Base-by-base conservation (phyloP, 1,140 invertebrate species). In the Drosophila nigromelanica region DNA sequence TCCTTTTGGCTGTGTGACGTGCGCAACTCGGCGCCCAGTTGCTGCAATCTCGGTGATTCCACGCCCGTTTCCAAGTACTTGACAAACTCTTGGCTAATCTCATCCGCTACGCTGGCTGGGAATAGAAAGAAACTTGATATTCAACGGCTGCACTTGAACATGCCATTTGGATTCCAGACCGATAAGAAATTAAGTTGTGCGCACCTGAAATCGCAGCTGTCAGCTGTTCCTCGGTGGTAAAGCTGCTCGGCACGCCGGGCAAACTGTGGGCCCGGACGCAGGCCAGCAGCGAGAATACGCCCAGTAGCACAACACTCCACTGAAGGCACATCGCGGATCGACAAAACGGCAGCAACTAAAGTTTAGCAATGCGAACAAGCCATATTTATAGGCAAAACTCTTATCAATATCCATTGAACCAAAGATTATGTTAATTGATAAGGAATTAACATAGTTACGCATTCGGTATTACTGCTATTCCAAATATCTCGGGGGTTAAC, bases 51-150 rank as follows among this genome's bases (percentile, higher is more conserved):
- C 5, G 59, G 18, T 11, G 81, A 60, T 18, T 80, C 70, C 12
- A 75, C 15, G 11, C 87, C 87, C 3, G 81, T 87, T 4, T 21
- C 27, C 11, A 78, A 27, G 27, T 90, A 90, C 51, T 83, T 55
- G 8, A 90, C 12, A 37, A 80, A 90, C 64, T 90, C 87, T 2
- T 75, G 48, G 63, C 76, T 77, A 72, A 90, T 76, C 79, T 80
- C 74, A 8, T 87, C 71, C 33, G 81, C 81, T 6, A 83, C n/a
- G 33, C 48, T 61, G 15, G 45, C 82, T 86, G 54, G 18, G 43
- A 35, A n/a, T 8, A 24, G 21, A 71, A 63, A 55, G 51, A 27
- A 54, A 40, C 21, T 51, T 39, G 39, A 45, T 52, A 11, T 5
- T 24, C 42, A 60, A 39, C 24, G 1, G 5, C 7, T 5, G 35